A percentile compares a stretch with the other conserved stretches of the same genome.
These are phyloP conservation scores for Limanda limanda DNA, from an alignment of 2,113 vertebrate genomes.

Conservation along the genomic window DNA sequence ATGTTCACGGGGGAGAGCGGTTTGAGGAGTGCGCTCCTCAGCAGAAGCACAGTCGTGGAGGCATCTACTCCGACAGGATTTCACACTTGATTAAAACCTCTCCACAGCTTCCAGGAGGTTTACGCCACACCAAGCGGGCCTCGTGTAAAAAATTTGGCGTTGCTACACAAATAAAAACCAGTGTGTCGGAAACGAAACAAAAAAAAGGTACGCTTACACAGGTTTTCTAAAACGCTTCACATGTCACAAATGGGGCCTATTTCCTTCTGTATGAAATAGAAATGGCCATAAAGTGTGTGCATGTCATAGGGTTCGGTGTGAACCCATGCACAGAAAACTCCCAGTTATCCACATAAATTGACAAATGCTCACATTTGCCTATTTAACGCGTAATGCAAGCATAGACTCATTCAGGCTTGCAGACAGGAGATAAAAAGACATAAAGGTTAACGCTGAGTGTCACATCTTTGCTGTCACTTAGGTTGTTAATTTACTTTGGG, in stretches of 20 bases:
- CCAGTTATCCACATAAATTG: not conserved
- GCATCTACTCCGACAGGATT: slow-evolving; percentile 79
- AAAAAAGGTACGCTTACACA: slow-evolving; percentile 12
- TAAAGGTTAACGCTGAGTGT: slow-evolving; percentile 34
- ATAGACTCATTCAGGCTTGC: slow-evolving; percentile 22
- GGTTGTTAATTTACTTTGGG: slow-evolving; percentile 51
- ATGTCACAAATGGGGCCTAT: slow-evolving; percentile 25
- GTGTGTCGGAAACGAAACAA: slow-evolving; percentile 12
- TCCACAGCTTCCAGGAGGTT: slow-evolving; percentile 77
- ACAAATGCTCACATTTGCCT: slow-evolving; percentile 9
- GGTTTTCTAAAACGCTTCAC: slow-evolving; percentile 48
- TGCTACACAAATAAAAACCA: slow-evolving; percentile 38
- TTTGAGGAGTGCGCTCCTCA: slow-evolving; percentile 60
- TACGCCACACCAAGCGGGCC: slow-evolving; percentile 68
- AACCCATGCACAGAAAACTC: slow-evolving; percentile 1
- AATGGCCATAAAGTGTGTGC: not conserved
- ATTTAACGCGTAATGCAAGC: slow-evolving; percentile 28
- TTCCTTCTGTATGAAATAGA: slow-evolving; percentile 30
- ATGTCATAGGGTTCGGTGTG: not conserved
- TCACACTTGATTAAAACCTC: slow-evolving; percentile 82
- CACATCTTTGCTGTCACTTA: slow-evolving; percentile 32
- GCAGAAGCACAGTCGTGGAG: slow-evolving; percentile 64
- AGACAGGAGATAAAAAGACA: slow-evolving; percentile 22
- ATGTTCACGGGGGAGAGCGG: slow-evolving; percentile 65
- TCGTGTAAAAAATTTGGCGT: slow-evolving; percentile 48